A percentile compares a stretch with the other conserved stretches of the same genome.
phyloP scores from a whole-genome alignment of 2,797 vertebrate species.

The Podargus strigoides region DNA sequence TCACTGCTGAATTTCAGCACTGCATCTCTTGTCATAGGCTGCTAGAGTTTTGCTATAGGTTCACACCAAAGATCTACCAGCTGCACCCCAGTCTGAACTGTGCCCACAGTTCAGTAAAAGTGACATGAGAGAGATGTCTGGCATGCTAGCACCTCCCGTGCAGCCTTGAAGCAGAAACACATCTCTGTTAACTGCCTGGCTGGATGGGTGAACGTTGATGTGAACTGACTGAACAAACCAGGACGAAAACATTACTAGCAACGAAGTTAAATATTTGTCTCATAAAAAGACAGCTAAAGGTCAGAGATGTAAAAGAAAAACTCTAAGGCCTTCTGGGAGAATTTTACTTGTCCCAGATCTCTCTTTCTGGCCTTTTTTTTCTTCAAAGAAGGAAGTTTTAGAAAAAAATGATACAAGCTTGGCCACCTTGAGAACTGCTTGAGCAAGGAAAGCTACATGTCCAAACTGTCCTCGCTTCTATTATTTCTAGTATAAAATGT shows the following conservation, averaged over 20 bases:
- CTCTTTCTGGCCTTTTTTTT: not conserved
- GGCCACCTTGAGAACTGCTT: not conserved
- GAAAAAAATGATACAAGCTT: not conserved
- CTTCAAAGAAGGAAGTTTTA: not conserved
- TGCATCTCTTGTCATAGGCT: not conserved
- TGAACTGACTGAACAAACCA: not conserved
- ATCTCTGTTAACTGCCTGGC: not conserved
- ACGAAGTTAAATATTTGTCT: not conserved
- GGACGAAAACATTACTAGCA: not conserved
- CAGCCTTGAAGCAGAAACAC: not conserved
- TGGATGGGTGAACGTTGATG: not conserved
- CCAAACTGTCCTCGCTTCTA: not conserved
- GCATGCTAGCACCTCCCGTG: accelerated
- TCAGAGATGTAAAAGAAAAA: not conserved
- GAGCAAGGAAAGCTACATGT: not conserved
- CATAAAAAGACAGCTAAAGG: not conserved
- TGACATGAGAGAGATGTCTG: not conserved
- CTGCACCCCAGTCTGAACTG: not conserved
- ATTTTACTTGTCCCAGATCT: not conserved
- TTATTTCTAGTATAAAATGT: not conserved
- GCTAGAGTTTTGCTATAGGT: not conserved
- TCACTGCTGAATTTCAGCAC: accelerated
- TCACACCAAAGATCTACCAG: not conserved
- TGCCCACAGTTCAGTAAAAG: not conserved
- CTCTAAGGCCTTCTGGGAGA: not conserved